A percentile compares a stretch with the other conserved stretches of the same genome.
phyloP scores from a whole-genome alignment of 2,113 vertebrate genomes.

The Cromileptes altivelis region DNA sequence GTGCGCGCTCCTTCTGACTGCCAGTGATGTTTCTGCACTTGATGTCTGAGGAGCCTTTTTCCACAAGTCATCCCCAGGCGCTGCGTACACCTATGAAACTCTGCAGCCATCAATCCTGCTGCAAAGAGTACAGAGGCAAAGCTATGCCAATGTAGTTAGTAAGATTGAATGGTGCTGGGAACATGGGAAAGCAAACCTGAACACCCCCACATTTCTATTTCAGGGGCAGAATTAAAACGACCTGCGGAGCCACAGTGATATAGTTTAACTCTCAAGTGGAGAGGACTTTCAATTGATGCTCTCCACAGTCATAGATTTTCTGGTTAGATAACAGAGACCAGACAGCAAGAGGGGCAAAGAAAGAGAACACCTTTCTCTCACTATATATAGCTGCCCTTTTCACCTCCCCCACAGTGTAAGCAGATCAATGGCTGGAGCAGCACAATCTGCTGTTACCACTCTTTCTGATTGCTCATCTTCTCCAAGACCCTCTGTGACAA shows the following conservation, averaged over 20 bases:
- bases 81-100: slow-evolving; percentile 43
- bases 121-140: slow-evolving; percentile 42
- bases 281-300: slow-evolving; percentile 51
- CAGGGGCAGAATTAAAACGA: slow-evolving; percentile 63
- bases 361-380: slow-evolving; percentile 13
- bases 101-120: slow-evolving; percentile 52
- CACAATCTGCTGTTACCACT: slow-evolving; percentile 18
- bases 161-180: slow-evolving; percentile 57
- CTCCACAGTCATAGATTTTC: slow-evolving; percentile 48
- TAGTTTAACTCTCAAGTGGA: slow-evolving; percentile 50
- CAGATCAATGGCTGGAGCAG: slow-evolving; percentile 48
- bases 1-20: slow-evolving; percentile 9
- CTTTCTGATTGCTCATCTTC: slow-evolving; percentile 54
- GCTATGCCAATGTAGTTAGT: slow-evolving; percentile 62
- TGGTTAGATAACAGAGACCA: slow-evolving; percentile 46
- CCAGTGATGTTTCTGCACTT: slow-evolving; percentile 33
- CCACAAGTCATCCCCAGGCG: slow-evolving; percentile 57
- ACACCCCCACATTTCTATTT: slow-evolving; percentile 68
- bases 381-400: slow-evolving; percentile 39
- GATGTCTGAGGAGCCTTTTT: slow-evolving; percentile 44
- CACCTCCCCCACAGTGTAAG: slow-evolving; percentile 35
- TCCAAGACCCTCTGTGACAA: slow-evolving; percentile 20
- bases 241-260: slow-evolving; percentile 28
- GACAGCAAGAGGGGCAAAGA: slow-evolving; percentile 28
- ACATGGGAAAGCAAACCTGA: slow-evolving; percentile 25